Evolutionary conservation across 2,113 vertebrate genomes (phyloP).

Genomic region (Triplophysa siluroides): DNA sequence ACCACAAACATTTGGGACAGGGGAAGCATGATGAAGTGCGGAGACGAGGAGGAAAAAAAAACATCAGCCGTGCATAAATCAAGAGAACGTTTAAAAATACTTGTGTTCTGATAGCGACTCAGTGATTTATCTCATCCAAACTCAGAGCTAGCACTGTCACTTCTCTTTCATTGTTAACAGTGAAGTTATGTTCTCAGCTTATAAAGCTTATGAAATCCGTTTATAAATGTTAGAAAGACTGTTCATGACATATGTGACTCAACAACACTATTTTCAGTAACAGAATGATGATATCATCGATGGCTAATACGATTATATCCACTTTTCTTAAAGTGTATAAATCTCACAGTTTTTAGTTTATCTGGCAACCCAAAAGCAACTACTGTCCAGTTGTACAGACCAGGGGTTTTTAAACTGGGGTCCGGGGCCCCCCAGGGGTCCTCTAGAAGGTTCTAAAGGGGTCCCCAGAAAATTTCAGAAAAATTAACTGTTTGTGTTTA

Average conservation of each 20-base stretch:
- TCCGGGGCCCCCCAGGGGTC: no score
- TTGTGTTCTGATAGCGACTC: neutral
- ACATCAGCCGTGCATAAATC: conserved; percentile 25
- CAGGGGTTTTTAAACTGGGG: no score
- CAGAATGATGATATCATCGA: neutral
- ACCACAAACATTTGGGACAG: conserved; percentile 48
- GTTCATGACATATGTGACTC: neutral
- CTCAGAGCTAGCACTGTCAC: neutral
- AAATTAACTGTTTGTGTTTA: no score
- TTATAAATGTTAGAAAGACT: neutral
- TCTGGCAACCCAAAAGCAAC: neutral
- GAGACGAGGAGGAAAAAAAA: conserved; percentile 29
- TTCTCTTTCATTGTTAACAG: neutral
- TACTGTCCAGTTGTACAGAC: neutral
- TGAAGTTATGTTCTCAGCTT: neutral
- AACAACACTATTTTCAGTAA: neutral
- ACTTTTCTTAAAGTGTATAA: neutral
- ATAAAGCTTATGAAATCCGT: neutral
- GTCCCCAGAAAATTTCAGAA: no score
- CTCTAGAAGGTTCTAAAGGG: no score
- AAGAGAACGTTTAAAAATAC: conserved; percentile 12
- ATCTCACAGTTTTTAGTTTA: neutral
- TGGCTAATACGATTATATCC: neutral
- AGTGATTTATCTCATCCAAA: neutral
- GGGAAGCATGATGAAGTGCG: conserved; percentile 28